Percentiles rank a stretch among this genome's conserved stretches.
These are phyloP conservation scores for Macrobrachium rosenbergii DNA, from an alignment of 1,140 invertebrate species.

Conservation along the genomic window DNA sequence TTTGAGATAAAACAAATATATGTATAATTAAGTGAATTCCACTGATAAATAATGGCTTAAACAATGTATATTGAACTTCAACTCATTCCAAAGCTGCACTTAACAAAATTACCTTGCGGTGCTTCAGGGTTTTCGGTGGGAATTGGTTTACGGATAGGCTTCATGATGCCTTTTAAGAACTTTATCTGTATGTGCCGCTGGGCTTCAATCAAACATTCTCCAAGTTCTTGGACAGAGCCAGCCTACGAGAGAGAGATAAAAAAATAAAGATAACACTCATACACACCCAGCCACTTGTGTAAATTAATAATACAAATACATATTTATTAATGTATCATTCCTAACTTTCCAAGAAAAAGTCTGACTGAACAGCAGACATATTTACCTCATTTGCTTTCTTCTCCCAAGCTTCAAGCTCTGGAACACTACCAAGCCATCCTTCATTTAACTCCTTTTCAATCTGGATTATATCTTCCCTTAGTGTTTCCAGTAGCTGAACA, in stretches of 20 bases:
- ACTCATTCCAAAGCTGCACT: not conserved
- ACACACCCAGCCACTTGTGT: not conserved
- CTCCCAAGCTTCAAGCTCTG: conserved; percentile 69
- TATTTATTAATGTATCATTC: conserved; percentile 40
- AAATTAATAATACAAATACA: not conserved
- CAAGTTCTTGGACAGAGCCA: conserved; percentile 53
- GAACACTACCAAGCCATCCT: conserved; percentile 70
- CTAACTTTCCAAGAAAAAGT: not conserved
- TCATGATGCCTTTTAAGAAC: conserved; percentile 62
- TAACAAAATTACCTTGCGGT: not conserved
- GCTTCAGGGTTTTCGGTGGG: conserved; percentile 14
- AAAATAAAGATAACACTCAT: conserved; percentile 14
- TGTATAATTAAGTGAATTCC: not conserved
- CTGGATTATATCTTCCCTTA: conserved; percentile 65
- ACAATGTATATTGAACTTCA: no score
- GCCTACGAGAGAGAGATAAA: conserved; percentile 68
- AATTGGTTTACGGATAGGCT: conserved; percentile 59
- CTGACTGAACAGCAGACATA: not conserved
- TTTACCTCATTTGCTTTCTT: conserved; percentile 67
- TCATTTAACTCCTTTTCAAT: conserved; percentile 69
- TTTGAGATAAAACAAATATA: not conserved
- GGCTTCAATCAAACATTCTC: conserved; percentile 50
- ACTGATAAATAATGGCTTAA: no score
- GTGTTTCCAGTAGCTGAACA: conserved; percentile 36
- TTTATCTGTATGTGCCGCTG: conserved; percentile 67